These are phyloP conservation scores for Zeuzera pyrina DNA, from an alignment of 2,888 invertebrate genomes.

Conservation along the genomic window DNA sequence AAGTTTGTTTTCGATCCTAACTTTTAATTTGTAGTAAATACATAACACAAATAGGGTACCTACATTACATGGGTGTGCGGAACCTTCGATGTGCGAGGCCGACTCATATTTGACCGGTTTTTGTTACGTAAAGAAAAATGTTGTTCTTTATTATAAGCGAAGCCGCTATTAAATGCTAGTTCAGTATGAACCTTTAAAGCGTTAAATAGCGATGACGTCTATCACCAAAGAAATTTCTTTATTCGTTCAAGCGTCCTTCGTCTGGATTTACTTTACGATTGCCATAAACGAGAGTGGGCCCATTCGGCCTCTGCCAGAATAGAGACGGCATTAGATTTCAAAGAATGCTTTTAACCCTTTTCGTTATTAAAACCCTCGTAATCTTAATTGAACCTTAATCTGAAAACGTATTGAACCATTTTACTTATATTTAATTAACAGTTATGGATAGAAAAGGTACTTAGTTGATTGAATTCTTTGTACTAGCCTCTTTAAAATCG, in stretches of 20 bases:
- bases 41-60: no score
- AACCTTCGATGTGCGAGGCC: no score
- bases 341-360: slow-evolving; percentile 27
- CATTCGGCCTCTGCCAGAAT: slow-evolving; percentile 3
- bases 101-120: no score
- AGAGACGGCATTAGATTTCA: slow-evolving; percentile 22
- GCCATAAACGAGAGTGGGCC: slow-evolving; percentile 31
- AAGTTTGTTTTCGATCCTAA: no score
- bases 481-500: no score
- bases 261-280: slow-evolving; percentile 42
- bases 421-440: not conserved
- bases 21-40: no score
- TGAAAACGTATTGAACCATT: not conserved
- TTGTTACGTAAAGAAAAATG: no score
- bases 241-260: slow-evolving; percentile 19
- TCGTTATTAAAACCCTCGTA: slow-evolving; percentile 18
- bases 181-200: no score
- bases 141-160: no score
- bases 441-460: not conserved
- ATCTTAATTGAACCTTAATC: slow-evolving; percentile 23
- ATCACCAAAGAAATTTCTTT: slow-evolving; percentile 30
- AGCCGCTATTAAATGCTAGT: no score
- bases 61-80: no score
- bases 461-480: no score
- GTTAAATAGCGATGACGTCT: slow-evolving; percentile 22